Conservation (phyloP, 2,888 invertebrate species). For the Rhamphomyia laevipes region DNA sequence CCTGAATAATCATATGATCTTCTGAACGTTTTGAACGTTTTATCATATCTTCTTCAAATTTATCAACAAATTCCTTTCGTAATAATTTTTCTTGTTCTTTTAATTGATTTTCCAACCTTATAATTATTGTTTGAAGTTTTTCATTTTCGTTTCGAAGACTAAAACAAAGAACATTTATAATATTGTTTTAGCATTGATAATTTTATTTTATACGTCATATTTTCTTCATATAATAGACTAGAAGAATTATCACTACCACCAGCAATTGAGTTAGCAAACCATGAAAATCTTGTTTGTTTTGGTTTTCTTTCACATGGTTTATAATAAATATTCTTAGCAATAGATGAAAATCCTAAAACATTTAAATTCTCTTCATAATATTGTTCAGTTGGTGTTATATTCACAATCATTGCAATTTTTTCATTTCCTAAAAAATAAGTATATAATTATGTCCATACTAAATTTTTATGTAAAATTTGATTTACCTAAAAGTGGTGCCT, state of each 20-base stretch:
- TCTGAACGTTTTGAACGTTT: slow-evolving; percentile 20
- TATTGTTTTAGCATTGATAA: no score
- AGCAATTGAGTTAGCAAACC: slow-evolving; percentile 15
- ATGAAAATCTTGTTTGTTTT: slow-evolving; percentile 14
- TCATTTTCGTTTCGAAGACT: slow-evolving; percentile 15
- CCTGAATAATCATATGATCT: slow-evolving; percentile 18
- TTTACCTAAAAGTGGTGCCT: slow-evolving; percentile 59
- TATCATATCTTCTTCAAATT: slow-evolving; percentile 20
- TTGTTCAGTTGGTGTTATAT: slow-evolving; percentile 61
- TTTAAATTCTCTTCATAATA: slow-evolving; percentile 73
- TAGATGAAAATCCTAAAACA: slow-evolving; percentile 69
- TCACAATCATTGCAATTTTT: slow-evolving; percentile 61
- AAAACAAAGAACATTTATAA: no score
- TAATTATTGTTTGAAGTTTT: slow-evolving; percentile 10
- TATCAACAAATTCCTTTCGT: slow-evolving; percentile 26
- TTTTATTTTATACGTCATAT: slow-evolving; percentile 17
- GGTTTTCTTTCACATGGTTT: slow-evolving; percentile 22
- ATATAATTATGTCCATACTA: no score
- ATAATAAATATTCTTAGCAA: slow-evolving; percentile 49
- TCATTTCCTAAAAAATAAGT: slow-evolving; percentile 44
- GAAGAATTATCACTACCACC: not conserved
- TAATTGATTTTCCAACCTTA: slow-evolving; percentile 13
- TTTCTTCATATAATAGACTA: slow-evolving; percentile 20
- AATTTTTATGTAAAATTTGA: slow-evolving; percentile 29
- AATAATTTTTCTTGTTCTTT: slow-evolving; percentile 22